These are phyloP conservation scores for Apantesis nais DNA, from an alignment of 2,888 invertebrate genomes.

Conservation along the genomic window DNA sequence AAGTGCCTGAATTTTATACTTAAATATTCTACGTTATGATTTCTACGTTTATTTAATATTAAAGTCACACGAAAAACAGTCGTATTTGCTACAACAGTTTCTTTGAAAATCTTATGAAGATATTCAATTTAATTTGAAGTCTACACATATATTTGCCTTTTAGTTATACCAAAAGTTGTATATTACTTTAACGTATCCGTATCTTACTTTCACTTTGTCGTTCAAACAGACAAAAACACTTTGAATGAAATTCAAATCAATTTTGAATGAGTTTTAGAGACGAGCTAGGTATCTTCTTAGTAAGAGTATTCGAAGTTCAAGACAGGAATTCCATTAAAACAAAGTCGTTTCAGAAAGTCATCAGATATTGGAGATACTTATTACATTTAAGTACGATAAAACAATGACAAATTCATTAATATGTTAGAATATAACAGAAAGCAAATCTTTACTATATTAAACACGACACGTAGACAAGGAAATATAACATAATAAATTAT, in stretches of 20 bases:
- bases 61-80: not conserved
- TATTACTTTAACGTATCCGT: not conserved
- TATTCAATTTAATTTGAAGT: not conserved
- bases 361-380: constrained; percentile 1
- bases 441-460: not conserved
- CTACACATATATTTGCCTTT: not conserved
- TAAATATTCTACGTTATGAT: no score
- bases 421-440: not conserved
- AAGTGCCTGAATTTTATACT: no score
- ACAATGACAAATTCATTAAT: not conserved
- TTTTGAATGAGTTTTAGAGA: not conserved
- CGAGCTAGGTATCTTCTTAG: constrained; percentile 1
- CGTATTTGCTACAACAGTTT: not conserved
- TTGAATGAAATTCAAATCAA: constrained; percentile 17
- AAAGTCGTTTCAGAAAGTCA: constrained; percentile 4
- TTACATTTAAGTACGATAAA: not conserved
- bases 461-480: no score
- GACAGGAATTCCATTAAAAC: constrained; percentile 7
- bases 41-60: no score
- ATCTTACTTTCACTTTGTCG: not conserved
- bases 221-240: not conserved
- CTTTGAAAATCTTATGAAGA: not conserved
- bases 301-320: constrained; percentile 4
- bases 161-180: not conserved
- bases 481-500: no score